Evolutionary conservation across 2,113 vertebrate species (phyloP), one percentile per base, ranked within the genome.

Genomic region (Dasyornis broadbenti): DNA sequence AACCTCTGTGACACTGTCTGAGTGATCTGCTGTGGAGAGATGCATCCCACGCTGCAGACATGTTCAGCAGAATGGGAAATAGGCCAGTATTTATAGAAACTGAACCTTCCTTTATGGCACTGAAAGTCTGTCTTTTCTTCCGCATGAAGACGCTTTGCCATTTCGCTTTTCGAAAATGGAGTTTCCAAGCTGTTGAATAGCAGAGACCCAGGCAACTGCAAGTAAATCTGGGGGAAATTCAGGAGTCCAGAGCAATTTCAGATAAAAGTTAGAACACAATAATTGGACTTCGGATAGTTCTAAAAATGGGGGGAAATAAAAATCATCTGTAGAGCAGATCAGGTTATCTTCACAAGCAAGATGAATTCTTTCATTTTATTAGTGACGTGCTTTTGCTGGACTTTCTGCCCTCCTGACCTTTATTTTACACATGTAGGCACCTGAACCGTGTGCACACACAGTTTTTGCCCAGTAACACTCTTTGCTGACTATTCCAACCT

Each of bases 11-110:
- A 71, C 92, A 90, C 45, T 15, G 20, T 85, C 92, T 92, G 89
- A 81, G 71, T 83, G 71, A 60, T 92, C 49, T 50, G n/a, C 90
- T 95, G 92, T 47, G 81, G 30, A 90, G 56, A 80, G 68, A 92
- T 82, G 92, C 83, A 96, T 56, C 86, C 78, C 39, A 72, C 88
- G 54, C 94, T 96, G 70, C 80, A 96, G 94, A 88, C 89, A 65
- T 90, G 96, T 95, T 91, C 64, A 70, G 45, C 71, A 66, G 75
- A 91, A 83, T 19, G 13, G 73, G 68, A 86, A 93, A 92, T 60
- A 77, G 71, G 63, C 49, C 52, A 50, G 44, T 85, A 85, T 94
- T 94, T 94, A 81, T 86, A 82, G 70, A 77, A 89, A 69, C 15
- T 30, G 22, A 85, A 16, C 21, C 35, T 76, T 90, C 52, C 50